phyloP scores from a whole-genome alignment of 2,797 vertebrate species.

The Aratinga solstitialis region DNA sequence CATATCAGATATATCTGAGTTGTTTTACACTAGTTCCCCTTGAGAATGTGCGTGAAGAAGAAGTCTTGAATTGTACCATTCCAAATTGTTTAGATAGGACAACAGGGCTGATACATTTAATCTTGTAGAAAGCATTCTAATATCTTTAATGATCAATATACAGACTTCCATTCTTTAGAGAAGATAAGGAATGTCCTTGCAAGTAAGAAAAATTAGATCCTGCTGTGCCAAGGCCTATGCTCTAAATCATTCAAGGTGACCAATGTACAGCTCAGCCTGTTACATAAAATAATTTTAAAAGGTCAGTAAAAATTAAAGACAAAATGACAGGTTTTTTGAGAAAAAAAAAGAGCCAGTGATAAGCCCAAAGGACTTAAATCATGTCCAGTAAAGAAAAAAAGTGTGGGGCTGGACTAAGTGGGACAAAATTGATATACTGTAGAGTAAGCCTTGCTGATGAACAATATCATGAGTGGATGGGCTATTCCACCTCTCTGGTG shows the following conservation, averaged over 20 bases:
- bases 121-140: slow-evolving; percentile 31
- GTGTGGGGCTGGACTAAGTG: neutral
- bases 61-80: neutral
- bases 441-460: neutral
- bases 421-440: neutral
- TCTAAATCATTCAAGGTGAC: slow-evolving; percentile 54
- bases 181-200: slow-evolving; percentile 49
- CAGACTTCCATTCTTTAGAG: neutral
- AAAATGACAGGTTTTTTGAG: neutral
- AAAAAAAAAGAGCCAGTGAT: neutral
- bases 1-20: neutral
- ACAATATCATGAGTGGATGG: neutral
- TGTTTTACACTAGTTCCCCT: neutral
- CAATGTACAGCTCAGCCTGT: neutral
- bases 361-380: neutral
- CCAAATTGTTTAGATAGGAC: slow-evolving; percentile 12
- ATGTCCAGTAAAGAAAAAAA: neutral
- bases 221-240: slow-evolving; percentile 19
- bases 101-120: slow-evolving; percentile 3
- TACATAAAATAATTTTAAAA: slow-evolving; percentile 43
- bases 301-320: neutral
- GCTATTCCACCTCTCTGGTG: neutral
- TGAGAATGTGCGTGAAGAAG: slow-evolving; percentile 35
- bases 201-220: slow-evolving; percentile 44
- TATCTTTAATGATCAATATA: slow-evolving; percentile 19